These are phyloP conservation scores for Oenanthe melanoleuca DNA, from an alignment of 2,113 vertebrate species.

Conservation along the genomic window DNA sequence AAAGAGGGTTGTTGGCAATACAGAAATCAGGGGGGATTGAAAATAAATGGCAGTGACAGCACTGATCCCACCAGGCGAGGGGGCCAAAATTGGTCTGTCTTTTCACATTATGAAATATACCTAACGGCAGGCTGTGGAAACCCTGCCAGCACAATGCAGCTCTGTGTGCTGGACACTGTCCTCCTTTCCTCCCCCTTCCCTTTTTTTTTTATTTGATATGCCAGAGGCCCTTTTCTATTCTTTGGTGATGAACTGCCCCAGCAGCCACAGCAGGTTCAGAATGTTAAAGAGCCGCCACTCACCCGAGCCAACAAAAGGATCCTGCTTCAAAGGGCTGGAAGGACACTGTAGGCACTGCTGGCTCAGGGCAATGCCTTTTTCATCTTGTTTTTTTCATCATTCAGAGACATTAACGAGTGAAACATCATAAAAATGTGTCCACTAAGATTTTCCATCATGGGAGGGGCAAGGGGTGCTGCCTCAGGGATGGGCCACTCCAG, in stretches of 20 bases:
- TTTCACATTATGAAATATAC: conserved; percentile 80
- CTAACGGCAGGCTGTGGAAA: conserved; percentile 65
- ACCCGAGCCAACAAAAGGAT: conserved; percentile 75
- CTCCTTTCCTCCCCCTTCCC: neutral
- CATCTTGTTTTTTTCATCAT: neutral
- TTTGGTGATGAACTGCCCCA: conserved; percentile 71
- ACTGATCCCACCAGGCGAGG: conserved; percentile 74
- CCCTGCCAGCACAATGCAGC: conserved; percentile 44
- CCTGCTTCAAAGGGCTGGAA: conserved; percentile 62
- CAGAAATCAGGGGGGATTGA: conserved; percentile 80
- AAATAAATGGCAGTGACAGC: conserved; percentile 80
- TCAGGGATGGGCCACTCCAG: rapidly evolving
- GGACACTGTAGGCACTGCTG: conserved; percentile 13
- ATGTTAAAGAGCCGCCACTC: conserved; percentile 73
- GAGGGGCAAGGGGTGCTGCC: neutral
- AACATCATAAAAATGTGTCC: conserved; percentile 59
- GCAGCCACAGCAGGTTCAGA: conserved; percentile 71
- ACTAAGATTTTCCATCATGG: conserved; percentile 8
- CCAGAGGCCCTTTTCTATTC: conserved; percentile 69
- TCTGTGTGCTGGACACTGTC: conserved; percentile 44
- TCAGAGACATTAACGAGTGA: neutral
- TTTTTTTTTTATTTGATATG: conserved; percentile 24
- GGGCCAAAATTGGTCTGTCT: conserved; percentile 77
- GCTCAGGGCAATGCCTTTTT: conserved; percentile 1
- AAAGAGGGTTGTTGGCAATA: conserved; percentile 63